Evolutionary conservation across 2,888 invertebrate genomes (phyloP).

Genomic region (Tinea trinotella): DNA sequence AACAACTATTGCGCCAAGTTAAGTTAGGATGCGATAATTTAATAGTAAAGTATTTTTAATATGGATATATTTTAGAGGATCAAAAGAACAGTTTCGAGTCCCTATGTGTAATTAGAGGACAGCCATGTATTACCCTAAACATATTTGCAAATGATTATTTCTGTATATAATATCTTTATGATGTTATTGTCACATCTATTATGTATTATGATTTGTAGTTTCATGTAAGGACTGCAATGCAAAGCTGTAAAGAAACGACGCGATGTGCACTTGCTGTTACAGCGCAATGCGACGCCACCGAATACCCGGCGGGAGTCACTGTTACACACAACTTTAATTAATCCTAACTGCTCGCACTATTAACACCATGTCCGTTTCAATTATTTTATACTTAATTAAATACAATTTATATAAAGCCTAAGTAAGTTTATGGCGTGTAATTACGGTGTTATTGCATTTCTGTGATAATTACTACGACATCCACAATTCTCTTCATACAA

Average conservation of each 20-base stretch:
- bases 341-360: constrained; percentile 9
- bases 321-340: constrained; percentile 8
- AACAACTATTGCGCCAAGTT: too few species aligned
- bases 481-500: too few species aligned
- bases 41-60: too few species aligned
- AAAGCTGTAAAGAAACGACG: constrained; percentile 18
- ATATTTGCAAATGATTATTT: too few species aligned
- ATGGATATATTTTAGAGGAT: too few species aligned
- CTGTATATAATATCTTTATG: too few species aligned
- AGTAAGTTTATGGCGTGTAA: neutral
- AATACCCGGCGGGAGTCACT: constrained; percentile 4
- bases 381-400: constrained; percentile 8
- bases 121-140: too few species aligned
- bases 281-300: constrained; percentile 15
- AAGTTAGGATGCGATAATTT: too few species aligned
- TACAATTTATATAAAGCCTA: constrained; percentile 8
- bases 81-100: too few species aligned
- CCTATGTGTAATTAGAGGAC: too few species aligned
- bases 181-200: neutral
- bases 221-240: constrained; percentile 18
- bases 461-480: neutral
- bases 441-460: neutral
- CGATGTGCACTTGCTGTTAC: constrained; percentile 14
- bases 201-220: neutral
- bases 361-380: neutral